phyloP scores from a whole-genome alignment of 1,140 invertebrate species.

The Cydia pomonella region DNA sequence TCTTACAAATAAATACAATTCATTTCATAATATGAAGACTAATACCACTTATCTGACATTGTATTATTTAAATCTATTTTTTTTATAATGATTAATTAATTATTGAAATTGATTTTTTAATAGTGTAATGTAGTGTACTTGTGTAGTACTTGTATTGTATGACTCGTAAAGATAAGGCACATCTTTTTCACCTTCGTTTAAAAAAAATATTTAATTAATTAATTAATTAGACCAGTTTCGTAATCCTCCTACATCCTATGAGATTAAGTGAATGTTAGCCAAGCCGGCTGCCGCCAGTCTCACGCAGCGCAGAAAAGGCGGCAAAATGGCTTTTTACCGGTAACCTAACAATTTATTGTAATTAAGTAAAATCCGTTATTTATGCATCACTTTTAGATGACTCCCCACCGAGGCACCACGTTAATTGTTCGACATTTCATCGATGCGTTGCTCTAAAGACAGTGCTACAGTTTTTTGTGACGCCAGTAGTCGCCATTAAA shows the following conservation, averaged over 20 bases:
- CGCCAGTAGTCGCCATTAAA: conserved; percentile 40
- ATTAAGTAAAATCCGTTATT: conserved; percentile 64
- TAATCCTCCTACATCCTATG: conserved; percentile 39
- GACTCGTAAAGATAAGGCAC: too few relatives aligned
- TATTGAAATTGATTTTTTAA: too few relatives aligned
- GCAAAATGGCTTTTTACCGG: conserved; percentile 59
- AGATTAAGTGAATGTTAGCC: conserved; percentile 33
- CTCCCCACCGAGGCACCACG: conserved; percentile 61
- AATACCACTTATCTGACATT: too few relatives aligned
- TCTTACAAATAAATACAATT: too few relatives aligned
- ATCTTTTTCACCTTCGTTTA: too few relatives aligned
- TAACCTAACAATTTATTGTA: conserved; percentile 54
- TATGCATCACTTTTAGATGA: conserved; percentile 61
- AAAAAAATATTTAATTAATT: too few relatives aligned
- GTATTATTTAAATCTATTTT: too few relatives aligned
- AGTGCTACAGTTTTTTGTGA: conserved; percentile 46
- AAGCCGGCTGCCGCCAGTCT: conserved; percentile 47
- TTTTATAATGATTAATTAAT: too few relatives aligned
- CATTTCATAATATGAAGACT: too few relatives aligned
- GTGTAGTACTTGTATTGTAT: not conserved
- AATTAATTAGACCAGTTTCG: not conserved
- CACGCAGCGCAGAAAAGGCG: conserved; percentile 52
- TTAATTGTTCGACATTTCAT: conserved; percentile 65
- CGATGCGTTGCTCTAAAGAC: conserved; percentile 55
- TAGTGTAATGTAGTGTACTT: too few relatives aligned